Base-by-base conservation (phyloP, 2,797 vertebrate genomes). In the Poeciliopsis gracilis region DNA sequence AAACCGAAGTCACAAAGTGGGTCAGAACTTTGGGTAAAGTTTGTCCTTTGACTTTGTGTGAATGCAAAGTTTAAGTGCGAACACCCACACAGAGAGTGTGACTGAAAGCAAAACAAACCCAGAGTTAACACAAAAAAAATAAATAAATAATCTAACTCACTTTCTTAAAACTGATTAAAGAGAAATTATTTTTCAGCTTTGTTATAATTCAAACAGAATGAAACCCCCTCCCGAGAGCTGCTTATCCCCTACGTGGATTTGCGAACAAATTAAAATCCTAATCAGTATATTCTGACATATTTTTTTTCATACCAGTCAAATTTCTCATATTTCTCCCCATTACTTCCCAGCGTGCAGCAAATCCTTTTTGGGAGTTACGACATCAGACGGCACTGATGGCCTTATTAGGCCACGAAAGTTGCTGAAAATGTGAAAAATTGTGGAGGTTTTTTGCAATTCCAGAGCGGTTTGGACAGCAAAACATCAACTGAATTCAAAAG, bases 21-120 rank as follows among this genome's bases (percentile, higher is more conserved):
- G 93, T 93, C 91, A 93, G 57, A 91, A 90, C 86, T 90, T 88
- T 86, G 43, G 16, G 72, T 12, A 79, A 91, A 91, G 85, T 92
- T 91, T 80, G 73, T 72, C 80, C 51, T 70, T 72, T 69, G 76
- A 75, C 75, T 89, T 85, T 77, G 82, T 78, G 70, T 46, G 74
- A 84, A 90, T 79, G 43, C 66, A 61, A 78, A 80, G 79, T 83
- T 79, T 45, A 45, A 61, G 45, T 15, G 55, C 47, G 28, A 77
- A 82, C 84, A 79, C 86, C 78, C 83, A 87, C 81, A 18, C 28
- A 47, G 51, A 49, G 2, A 59, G 30, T 25, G 74, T 66, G 66
- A 75, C 15, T 18, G 70, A 79, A 77, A 70, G 30, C 59, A 25
- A 78, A 41, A 73, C n/a, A 36, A 53, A 33, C 59, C 30, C 63